Conservation (phyloP, 2,888 invertebrate species). For the Hartigia nigra region DNA sequence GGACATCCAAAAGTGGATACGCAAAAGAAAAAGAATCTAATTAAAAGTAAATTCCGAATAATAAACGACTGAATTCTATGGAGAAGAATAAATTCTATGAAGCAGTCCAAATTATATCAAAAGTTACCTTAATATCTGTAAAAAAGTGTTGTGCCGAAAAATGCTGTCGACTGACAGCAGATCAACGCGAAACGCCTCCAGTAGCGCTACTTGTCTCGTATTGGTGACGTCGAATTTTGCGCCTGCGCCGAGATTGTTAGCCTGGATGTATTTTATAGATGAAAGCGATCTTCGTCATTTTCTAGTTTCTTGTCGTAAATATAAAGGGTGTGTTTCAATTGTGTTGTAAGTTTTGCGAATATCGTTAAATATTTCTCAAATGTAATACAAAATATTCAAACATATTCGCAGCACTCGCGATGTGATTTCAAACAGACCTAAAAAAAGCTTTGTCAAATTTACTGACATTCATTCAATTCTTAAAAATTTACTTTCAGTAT, state of each 20-base stretch:
- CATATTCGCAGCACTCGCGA: no score
- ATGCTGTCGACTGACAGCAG: slow-evolving; percentile 19
- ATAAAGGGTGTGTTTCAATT: no score
- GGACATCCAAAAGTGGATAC: not conserved
- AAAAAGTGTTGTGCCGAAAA: not conserved
- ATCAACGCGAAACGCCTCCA: slow-evolving; percentile 16
- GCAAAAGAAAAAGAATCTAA: not conserved
- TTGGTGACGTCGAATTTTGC: not conserved
- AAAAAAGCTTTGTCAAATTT: no score
- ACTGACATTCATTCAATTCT: no score
- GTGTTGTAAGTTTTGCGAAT: no score
- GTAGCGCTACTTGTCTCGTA: slow-evolving; percentile 13
- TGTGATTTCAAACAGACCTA: no score
- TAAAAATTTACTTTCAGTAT: no score
- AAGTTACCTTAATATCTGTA: not conserved
- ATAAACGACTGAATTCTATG: not conserved
- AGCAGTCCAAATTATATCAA: not conserved
- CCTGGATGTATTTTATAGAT: not conserved
- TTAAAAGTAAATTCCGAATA: not conserved
- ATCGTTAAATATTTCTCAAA: no score
- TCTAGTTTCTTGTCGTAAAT: no score
- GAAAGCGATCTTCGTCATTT: not conserved
- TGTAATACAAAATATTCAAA: no score
- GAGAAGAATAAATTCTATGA: not conserved
- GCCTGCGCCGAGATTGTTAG: not conserved